A percentile compares a stretch with the other conserved stretches of the same genome.
phyloP scores from a whole-genome alignment of 2,797 vertebrate genomes.

The Tragelaphus eurycerus region DNA sequence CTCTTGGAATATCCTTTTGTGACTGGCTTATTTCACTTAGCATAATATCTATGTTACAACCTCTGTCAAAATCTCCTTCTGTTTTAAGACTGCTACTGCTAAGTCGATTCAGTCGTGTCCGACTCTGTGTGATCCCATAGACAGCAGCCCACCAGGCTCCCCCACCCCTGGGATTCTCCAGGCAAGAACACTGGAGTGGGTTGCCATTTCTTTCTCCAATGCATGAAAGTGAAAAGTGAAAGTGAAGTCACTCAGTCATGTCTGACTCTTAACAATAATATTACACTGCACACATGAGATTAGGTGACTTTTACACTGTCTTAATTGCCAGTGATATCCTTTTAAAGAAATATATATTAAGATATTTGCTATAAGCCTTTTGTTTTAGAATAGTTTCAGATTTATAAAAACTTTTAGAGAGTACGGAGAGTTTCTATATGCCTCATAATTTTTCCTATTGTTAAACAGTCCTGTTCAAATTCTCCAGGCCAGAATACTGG shows the following conservation, averaged over 20 bases:
- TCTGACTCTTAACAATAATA: neutral
- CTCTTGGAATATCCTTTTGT: neutral
- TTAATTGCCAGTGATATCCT: neutral
- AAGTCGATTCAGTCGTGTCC: no score
- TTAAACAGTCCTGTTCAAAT: neutral
- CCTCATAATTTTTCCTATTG: neutral
- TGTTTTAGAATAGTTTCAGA: neutral
- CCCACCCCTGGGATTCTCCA: no score
- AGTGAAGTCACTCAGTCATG: no score
- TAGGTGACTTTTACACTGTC: neutral
- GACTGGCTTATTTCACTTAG: neutral
- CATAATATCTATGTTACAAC: neutral
- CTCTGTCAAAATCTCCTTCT: neutral
- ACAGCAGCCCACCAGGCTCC: no score
- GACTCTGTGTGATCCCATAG: no score
- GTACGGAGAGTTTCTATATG: neutral
- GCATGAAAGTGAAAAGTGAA: no score
- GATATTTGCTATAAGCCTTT: neutral
- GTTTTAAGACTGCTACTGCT: neutral
- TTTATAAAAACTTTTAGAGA: neutral
- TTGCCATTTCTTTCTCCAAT: no score
- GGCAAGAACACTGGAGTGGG: no score
- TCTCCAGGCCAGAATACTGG: neutral
- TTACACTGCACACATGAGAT: neutral
- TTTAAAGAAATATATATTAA: neutral